Evolutionary conservation across 2,888 invertebrate species (phyloP), one percentile per base, ranked within the genome.

Genomic region (Ophion ellenae): DNA sequence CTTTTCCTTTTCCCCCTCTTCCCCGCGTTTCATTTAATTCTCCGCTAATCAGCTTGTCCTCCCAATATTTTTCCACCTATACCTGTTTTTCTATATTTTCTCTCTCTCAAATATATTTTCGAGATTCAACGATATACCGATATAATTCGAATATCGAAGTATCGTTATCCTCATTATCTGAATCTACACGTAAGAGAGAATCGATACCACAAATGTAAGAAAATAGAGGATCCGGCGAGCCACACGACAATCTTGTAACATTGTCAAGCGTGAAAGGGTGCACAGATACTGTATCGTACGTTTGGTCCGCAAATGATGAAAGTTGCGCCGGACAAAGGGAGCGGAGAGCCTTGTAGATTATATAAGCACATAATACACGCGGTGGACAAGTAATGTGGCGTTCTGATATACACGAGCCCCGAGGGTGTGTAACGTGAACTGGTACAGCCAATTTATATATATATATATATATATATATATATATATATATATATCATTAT

Each of bases 241-340:
- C 53, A 53, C 17, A 17, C 53, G 53, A 17, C 14, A 53, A 53
- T 24, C 47, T 53, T 70, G 28, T 47, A 32, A 14, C 53, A 53
- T 53, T 10, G 36, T 61, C 36, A 45, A 70, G 80, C 57, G 45
- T 73, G 71, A 81, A 83, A 86, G 85, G 85, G 85, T 80, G 61
- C 59, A 53, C n/a, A 4, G 47, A 32, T 17, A 47, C 28, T 70
- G 66, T 61, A 74, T 61, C 61, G 45, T 45, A 76, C 11, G 20
- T 32, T 71, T 61, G 67, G 76, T 59, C 53, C 17, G 67, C 24
- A 40, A 28, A 69, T 59, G 83, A 83, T 64, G 83, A 77, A 86
- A 81, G 83, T 76, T 86, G 77, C 64, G 86, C 81, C 66, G 81
- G 77, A 83, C 80, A 83, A 83, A 83, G 83, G 81, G 86, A 77